Base-by-base conservation (phyloP, 2,888 invertebrate species). In the Cantharis nigra region DNA sequence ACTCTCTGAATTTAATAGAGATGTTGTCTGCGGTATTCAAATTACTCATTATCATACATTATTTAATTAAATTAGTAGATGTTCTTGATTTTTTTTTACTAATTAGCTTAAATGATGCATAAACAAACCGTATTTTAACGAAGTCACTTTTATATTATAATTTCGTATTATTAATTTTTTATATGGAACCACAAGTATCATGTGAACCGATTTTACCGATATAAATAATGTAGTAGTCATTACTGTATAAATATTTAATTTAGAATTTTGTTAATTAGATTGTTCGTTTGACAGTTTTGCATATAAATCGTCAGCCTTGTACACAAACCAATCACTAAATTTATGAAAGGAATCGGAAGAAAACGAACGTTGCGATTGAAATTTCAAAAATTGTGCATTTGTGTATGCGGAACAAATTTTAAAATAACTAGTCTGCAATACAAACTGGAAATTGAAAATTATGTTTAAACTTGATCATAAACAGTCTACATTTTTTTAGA, bases 401-500 rank as follows among this genome's bases (percentile, higher is more conserved):
- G 65, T 67, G n/a, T 49, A 49, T 70, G 63, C 9, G 28, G 64
- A 70, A 18, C 16, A 49, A 71, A 23, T 49, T 73, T 70, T 72
- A 75, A 77, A 75, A 71, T 72, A 74, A 74, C 71, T 67, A 72
- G 75, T 75, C 65, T 75, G 63, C 18, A 18, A 18, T 65, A n/a
- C 16, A 33, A 63, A 30, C 74, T 67, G 75, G 75, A 78, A 78
- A 75, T 75, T 76, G 72, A 72, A 76, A 76, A 78, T 76, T 75
- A 76, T 78, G 76, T 67, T 76, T 74, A 71, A 70, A 73, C 73
- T 76, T 73, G 78, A 70, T 76, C 75, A 78, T 78, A 78, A 78
- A 78, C 75, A 70, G 78, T 73, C 75, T 18, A 63, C 70, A 78
- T 70, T 78, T 78, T 78, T 74, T 75, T 75, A 78, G 78, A 78